These are phyloP conservation scores for Elegia similella DNA, from an alignment of 2,888 invertebrate genomes.

Conservation along the genomic window DNA sequence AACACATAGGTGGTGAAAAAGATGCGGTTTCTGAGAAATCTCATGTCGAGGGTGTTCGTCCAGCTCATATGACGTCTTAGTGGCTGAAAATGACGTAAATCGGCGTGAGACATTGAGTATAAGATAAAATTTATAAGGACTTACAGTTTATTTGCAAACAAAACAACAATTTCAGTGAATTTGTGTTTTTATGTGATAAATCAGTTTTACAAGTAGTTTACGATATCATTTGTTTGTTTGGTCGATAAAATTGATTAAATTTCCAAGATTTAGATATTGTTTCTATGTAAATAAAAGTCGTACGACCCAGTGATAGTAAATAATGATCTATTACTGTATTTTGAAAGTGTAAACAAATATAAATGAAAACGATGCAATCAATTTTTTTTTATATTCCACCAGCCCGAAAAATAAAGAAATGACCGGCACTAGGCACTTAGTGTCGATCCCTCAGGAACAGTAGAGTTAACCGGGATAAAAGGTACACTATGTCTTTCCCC, in stretches of 20 bases:
- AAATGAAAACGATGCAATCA: background rate
- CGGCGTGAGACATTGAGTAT: background rate
- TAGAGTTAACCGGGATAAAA: too few relatives aligned
- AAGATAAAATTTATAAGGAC: background rate
- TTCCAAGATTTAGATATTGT: background rate
- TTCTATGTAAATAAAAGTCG: background rate
- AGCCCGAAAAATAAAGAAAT: too few relatives aligned
- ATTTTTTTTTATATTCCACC: background rate
- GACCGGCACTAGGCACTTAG: too few relatives aligned
- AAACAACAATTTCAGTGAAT: slow-evolving; percentile 1
- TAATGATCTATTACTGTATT: background rate
- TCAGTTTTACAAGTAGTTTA: background rate
- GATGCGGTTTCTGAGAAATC: background rate
- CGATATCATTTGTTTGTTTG: background rate
- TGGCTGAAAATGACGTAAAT: background rate
- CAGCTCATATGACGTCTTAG: slow-evolving; percentile 1
- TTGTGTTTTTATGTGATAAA: background rate
- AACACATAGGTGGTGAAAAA: slow-evolving; percentile 14
- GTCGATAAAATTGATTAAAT: background rate
- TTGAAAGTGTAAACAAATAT: background rate
- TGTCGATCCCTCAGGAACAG: too few relatives aligned
- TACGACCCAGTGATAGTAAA: background rate
- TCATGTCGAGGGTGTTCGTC: background rate
- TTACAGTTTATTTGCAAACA: background rate
- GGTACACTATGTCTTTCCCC: too few relatives aligned